phyloP scores from a whole-genome alignment of 2,113 vertebrate species.

The Columba livia region DNA sequence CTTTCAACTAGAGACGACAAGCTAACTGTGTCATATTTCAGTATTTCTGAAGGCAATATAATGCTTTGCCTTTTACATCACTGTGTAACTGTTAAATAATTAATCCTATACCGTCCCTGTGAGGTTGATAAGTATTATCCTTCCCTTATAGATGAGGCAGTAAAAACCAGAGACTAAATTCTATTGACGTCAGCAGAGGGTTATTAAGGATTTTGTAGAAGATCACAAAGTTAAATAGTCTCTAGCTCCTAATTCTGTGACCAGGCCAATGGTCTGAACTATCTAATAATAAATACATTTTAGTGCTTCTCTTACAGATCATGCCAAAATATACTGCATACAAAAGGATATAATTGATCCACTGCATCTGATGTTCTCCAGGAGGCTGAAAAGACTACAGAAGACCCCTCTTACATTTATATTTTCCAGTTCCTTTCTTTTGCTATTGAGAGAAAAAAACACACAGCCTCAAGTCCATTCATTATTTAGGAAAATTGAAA shows the following conservation, averaged over 20 bases:
- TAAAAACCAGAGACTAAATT: slow-evolving; percentile 16
- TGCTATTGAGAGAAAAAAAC: background rate
- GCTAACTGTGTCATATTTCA: background rate
- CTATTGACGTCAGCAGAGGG: background rate
- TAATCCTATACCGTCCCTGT: background rate
- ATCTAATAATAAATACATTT: background rate
- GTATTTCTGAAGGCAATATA: background rate
- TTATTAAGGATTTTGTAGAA: slow-evolving; percentile 13
- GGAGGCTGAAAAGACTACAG: background rate
- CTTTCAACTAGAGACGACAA: background rate
- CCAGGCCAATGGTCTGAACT: background rate
- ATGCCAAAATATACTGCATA: background rate
- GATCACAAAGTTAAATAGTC: background rate
- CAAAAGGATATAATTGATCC: background rate
- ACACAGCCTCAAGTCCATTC: background rate
- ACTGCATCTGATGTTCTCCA: background rate
- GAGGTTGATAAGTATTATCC: slow-evolving; percentile 29
- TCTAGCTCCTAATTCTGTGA: background rate
- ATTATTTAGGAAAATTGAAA: background rate
- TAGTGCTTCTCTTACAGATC: background rate
- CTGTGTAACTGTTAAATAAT: slow-evolving; percentile 2
- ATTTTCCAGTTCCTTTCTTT: background rate
- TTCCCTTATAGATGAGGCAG: background rate
- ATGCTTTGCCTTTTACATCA: background rate
- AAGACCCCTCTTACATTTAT: background rate